Percentiles rank a stretch among this genome's conserved stretches.
Evolutionary conservation across 2,113 vertebrate genomes (phyloP).

Genomic region (Capreolus pygargus): DNA sequence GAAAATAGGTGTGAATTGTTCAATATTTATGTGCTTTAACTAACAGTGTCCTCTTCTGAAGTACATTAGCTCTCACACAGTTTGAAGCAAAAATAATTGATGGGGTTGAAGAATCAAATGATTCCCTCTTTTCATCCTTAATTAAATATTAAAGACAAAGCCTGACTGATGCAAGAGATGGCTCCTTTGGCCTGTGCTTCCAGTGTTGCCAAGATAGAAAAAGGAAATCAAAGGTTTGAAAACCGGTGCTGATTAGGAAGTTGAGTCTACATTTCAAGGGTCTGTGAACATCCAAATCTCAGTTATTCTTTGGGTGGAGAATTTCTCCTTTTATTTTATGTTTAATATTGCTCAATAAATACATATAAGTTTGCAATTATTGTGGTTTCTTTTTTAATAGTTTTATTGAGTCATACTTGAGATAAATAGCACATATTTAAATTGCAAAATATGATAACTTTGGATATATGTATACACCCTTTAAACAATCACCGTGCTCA

Average conservation of each 20-base stretch:
- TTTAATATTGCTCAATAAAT: background rate
- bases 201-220: background rate
- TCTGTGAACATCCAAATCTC: background rate
- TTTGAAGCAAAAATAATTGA: slow-evolving; percentile 54
- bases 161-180: background rate
- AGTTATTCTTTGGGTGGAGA: background rate
- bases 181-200: background rate
- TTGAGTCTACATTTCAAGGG: background rate
- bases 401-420: background rate
- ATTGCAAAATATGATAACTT: background rate
- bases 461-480: background rate
- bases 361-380: background rate
- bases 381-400: background rate
- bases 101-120: slow-evolving; percentile 19
- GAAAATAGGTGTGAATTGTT: background rate
- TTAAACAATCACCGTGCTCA: background rate
- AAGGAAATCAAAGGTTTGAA: slow-evolving; percentile 24
- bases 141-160: slow-evolving; percentile 68
- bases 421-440: background rate
- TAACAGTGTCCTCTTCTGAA: slow-evolving; percentile 16
- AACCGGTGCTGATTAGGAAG: slow-evolving; percentile 3
- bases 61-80: slow-evolving; percentile 20
- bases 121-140: slow-evolving; percentile 52
- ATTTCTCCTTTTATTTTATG: background rate
- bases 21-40: slow-evolving; percentile 59